Conservation (phyloP, 2,888 invertebrate species). For the Drosophila suboccidentalis region DNA sequence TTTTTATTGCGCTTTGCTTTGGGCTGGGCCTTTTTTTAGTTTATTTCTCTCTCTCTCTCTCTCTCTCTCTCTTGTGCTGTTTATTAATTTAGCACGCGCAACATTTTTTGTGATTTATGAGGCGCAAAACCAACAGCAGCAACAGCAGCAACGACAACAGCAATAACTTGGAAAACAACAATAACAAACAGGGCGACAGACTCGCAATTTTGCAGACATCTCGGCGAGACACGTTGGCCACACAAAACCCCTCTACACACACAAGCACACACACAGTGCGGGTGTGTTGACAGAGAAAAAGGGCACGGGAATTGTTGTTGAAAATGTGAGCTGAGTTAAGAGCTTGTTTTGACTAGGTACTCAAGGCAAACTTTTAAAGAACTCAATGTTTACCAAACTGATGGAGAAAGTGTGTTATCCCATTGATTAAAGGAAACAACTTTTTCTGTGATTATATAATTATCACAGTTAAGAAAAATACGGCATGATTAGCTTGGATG, state of each 20-base stretch:
- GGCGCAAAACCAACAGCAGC: slow-evolving; percentile 63
- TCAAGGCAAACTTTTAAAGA: slow-evolving; percentile 20
- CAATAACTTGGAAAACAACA: slow-evolving; percentile 17
- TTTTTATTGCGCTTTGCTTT: slow-evolving; percentile 67
- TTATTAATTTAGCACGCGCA: slow-evolving; percentile 68
- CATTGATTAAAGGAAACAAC: slow-evolving; percentile 3
- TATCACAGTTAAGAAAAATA: not conserved
- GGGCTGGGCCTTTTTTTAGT: slow-evolving; percentile 11
- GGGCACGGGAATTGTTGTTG: not conserved
- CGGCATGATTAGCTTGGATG: too few relatives aligned
- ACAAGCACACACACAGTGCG: not conserved
- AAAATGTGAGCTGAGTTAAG: slow-evolving; percentile 22
- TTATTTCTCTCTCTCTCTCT: not conserved
- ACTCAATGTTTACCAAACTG: slow-evolving; percentile 14
- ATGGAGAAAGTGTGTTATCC: not conserved
- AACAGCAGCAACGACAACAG: slow-evolving; percentile 17
- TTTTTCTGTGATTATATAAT: slow-evolving; percentile 1
- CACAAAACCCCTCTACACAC: slow-evolving; percentile 3
- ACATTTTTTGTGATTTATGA: slow-evolving; percentile 70
- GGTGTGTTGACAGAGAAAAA: not conserved
- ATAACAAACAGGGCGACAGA: slow-evolving; percentile 47
- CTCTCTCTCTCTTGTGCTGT: slow-evolving; percentile 5
- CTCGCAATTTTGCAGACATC: slow-evolving; percentile 54
- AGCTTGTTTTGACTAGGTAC: slow-evolving; percentile 26
- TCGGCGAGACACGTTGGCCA: slow-evolving; percentile 49